Evolutionary conservation across 2,888 invertebrate species (phyloP).

Genomic region (Taenaris catops): DNA sequence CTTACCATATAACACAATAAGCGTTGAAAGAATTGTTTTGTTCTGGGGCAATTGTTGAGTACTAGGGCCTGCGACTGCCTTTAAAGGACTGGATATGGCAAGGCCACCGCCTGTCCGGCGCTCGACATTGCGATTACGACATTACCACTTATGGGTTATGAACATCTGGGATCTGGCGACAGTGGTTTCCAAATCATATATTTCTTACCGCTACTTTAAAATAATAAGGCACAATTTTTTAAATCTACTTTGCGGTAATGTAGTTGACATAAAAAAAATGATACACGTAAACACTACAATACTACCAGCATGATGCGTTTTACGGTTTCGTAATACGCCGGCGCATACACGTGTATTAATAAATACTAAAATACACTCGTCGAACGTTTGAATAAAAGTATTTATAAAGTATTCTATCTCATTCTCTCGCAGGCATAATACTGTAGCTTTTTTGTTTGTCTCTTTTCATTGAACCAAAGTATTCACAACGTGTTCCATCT

Average conservation of each 20-base stretch:
- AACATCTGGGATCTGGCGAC: constrained; percentile 26
- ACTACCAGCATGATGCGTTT: too few relatives aligned
- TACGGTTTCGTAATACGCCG: too few relatives aligned
- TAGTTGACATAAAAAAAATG: background rate
- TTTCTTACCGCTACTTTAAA: background rate
- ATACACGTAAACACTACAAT: too few relatives aligned
- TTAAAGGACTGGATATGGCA: constrained; percentile 29
- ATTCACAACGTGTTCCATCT: too few relatives aligned
- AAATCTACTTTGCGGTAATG: background rate
- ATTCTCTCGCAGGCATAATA: too few relatives aligned
- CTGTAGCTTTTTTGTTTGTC: too few relatives aligned
- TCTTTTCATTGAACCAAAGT: too few relatives aligned
- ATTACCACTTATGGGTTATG: constrained; percentile 26
- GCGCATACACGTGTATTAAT: too few relatives aligned
- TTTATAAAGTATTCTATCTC: too few relatives aligned
- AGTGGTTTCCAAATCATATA: constrained; percentile 13
- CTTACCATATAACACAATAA: background rate
- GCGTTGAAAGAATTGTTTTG: constrained; percentile 7
- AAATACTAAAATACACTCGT: too few relatives aligned
- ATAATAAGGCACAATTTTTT: too few relatives aligned
- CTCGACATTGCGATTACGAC: constrained; percentile 24
- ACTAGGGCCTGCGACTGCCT: constrained; percentile 28
- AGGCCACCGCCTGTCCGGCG: constrained; percentile 19
- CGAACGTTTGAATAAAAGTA: too few relatives aligned
- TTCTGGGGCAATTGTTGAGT: constrained; percentile 26